These are phyloP conservation scores for Eulimnadia texana DNA, from an alignment of 1,140 invertebrate genomes.

Conservation along the genomic window DNA sequence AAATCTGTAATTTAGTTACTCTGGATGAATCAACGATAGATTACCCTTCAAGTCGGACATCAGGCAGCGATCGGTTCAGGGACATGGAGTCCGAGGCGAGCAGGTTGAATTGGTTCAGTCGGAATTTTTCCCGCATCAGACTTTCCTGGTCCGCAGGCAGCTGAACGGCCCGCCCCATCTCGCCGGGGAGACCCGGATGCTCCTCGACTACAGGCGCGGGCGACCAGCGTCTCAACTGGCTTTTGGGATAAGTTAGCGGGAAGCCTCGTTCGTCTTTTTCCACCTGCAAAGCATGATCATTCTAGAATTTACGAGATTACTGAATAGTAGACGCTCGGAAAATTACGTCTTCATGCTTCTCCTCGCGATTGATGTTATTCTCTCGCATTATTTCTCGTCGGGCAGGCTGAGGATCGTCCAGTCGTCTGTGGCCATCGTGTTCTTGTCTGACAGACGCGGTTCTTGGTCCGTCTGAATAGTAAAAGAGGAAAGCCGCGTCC, in stretches of 20 bases:
- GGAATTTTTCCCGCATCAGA: conserved; percentile 87
- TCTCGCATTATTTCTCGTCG: conserved; percentile 2
- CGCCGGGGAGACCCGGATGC: conserved; percentile 57
- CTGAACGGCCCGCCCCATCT: conserved; percentile 75
- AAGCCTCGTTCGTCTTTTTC: conserved; percentile 14
- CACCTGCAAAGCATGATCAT: neutral
- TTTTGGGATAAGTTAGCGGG: conserved; percentile 18
- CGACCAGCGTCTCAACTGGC: conserved; percentile 51
- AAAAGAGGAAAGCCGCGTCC: conserved; percentile 77
- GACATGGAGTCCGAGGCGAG: conserved; percentile 95
- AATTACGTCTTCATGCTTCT: neutral
- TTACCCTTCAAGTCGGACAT: conserved; percentile 82
- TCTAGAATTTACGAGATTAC: neutral
- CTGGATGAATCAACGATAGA: conserved; percentile 24
- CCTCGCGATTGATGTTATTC: neutral
- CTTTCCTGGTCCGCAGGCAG: conserved; percentile 69
- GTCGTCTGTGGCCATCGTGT: neutral
- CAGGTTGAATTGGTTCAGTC: conserved; percentile 96
- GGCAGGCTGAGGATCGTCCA: conserved; percentile 11
- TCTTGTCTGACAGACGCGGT: conserved; percentile 19
- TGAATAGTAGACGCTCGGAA: neutral
- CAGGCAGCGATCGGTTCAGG: conserved; percentile 83
- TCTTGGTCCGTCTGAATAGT: conserved; percentile 68
- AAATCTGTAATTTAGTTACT: neutral
- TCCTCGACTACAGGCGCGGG: conserved; percentile 50